A percentile compares a stretch with the other conserved stretches of the same genome.
These are phyloP conservation scores for Pocota personata DNA, from an alignment of 2,888 invertebrate species.

Conservation along the genomic window DNA sequence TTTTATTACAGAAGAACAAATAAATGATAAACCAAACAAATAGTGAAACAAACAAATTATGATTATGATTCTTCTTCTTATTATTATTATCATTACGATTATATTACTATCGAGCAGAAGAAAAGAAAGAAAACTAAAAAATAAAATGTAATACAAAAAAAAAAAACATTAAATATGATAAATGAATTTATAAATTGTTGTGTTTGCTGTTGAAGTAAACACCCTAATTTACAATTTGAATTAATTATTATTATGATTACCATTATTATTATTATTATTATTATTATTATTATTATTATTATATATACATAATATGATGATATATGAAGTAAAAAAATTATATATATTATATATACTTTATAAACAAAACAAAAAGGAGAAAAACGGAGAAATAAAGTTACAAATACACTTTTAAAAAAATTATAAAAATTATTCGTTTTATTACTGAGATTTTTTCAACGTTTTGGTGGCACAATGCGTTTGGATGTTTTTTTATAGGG, in stretches of 20 bases:
- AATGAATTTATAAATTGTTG: slow-evolving; percentile 76
- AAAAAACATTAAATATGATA: slow-evolving; percentile 75
- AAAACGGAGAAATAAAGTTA: slow-evolving; percentile 72
- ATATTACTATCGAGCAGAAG: slow-evolving; percentile 55
- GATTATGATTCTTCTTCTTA: slow-evolving; percentile 53
- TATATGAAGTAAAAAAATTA: slow-evolving; percentile 67
- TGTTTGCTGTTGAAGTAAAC: slow-evolving; percentile 76
- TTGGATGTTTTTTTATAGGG: not conserved
- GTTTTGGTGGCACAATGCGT: not conserved
- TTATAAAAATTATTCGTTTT: slow-evolving; percentile 25
- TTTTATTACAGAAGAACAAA: slow-evolving; percentile 76
- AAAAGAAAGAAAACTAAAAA: slow-evolving; percentile 38
- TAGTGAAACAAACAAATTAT: slow-evolving; percentile 58
- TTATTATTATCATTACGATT: slow-evolving; percentile 65
- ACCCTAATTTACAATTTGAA: slow-evolving; percentile 75
- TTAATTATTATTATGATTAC: slow-evolving; percentile 65
- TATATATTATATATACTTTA: slow-evolving; percentile 74
- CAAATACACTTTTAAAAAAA: slow-evolving; percentile 73
- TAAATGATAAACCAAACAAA: slow-evolving; percentile 42
- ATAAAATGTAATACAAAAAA: slow-evolving; percentile 66
- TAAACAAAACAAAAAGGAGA: slow-evolving; percentile 68
- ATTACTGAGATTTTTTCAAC: not conserved
- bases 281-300: slow-evolving; percentile 59
- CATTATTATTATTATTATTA: slow-evolving; percentile 57
- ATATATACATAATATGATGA: slow-evolving; percentile 70